Conservation (phyloP, 1,140 invertebrate species). For the Adoxophyes honmai region DNA sequence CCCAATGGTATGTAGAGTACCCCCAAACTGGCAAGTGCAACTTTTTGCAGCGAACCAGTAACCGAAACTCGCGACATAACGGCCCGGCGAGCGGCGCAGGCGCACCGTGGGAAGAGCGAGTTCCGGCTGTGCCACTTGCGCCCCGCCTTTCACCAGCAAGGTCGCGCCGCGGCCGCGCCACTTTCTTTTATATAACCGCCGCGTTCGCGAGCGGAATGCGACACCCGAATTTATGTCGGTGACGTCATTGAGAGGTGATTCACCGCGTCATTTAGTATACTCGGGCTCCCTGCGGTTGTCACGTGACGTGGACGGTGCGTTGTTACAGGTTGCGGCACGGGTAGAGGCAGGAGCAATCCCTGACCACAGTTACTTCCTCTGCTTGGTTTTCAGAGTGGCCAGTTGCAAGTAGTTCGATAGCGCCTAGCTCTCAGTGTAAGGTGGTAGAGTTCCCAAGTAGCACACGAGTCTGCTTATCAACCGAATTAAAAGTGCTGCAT, state of each 20-base stretch:
- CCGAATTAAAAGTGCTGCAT: too few relatives aligned
- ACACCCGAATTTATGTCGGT: conserved; percentile 66
- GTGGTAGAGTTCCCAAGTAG: too few relatives aligned
- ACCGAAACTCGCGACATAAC: neutral
- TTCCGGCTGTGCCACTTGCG: conserved; percentile 71
- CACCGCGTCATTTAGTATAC: conserved; percentile 34
- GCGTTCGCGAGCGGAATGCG: conserved; percentile 50
- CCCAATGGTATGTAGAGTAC: conserved; percentile 1
- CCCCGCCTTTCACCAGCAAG: conserved; percentile 74
- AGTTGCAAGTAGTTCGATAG: too few relatives aligned
- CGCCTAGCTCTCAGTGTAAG: too few relatives aligned
- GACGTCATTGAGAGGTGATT: conserved; percentile 62
- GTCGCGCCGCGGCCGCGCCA: conserved; percentile 68
- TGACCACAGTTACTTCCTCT: too few relatives aligned
- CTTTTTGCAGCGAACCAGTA: conserved; percentile 34
- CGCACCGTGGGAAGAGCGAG: conserved; percentile 66
- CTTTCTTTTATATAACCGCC: conserved; percentile 72
- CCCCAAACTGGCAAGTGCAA: conserved; percentile 45
- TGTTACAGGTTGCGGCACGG: too few relatives aligned
- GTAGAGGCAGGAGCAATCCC: too few relatives aligned
- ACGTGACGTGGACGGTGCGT: too few relatives aligned
- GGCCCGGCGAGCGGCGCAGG: conserved; percentile 42
- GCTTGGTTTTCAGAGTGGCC: too few relatives aligned
- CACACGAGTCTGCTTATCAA: too few relatives aligned
- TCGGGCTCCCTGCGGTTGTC: conserved; percentile 14